These are phyloP conservation scores for Suricata suricatta DNA, from an alignment of 2,113 vertebrate species.

Conservation along the genomic window DNA sequence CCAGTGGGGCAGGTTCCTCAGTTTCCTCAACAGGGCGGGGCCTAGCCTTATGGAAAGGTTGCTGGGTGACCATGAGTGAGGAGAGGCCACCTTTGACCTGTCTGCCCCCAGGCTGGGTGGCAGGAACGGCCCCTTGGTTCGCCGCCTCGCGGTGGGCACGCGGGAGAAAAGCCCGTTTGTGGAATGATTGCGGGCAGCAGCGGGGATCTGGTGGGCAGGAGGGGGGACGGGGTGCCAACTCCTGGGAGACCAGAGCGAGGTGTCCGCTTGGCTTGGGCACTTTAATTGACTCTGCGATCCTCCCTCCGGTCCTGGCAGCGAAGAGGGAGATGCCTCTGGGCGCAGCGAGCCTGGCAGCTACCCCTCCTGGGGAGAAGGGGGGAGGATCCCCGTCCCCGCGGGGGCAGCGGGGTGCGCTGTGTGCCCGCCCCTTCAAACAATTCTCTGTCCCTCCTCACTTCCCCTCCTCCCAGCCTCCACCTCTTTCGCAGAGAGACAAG, in stretches of 20 bases:
- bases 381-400: not conserved
- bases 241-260: not conserved
- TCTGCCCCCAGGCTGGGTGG: not conserved
- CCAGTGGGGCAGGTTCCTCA: not conserved
- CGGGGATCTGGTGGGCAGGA: not conserved
- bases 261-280: constrained; percentile 27
- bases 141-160: not conserved
- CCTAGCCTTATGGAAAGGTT: not conserved
- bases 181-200: not conserved
- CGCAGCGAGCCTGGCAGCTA: not conserved
- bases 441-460: not conserved
- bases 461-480: not conserved
- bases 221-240: not conserved
- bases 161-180: not conserved
- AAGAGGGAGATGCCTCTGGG: not conserved
- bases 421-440: not conserved
- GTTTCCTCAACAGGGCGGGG: not conserved
- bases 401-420: not conserved
- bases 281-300: constrained; percentile 50
- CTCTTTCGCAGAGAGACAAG: not conserved
- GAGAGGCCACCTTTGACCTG: not conserved
- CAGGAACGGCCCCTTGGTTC: not conserved
- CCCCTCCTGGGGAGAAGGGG: not conserved
- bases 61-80: not conserved
- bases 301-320: not conserved